Conservation (phyloP, 2,113 vertebrate genomes). For the Channa argus region DNA sequence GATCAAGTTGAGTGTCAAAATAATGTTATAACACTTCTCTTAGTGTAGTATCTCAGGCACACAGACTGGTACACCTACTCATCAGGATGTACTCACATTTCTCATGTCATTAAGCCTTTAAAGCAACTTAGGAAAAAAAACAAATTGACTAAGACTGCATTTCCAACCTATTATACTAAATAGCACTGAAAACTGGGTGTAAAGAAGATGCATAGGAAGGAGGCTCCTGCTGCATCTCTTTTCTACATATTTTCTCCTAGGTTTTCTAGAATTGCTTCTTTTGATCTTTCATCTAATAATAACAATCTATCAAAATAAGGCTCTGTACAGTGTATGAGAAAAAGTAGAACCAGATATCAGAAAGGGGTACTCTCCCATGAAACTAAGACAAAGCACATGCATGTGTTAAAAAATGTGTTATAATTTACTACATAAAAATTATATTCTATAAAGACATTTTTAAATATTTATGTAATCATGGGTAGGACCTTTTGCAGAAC, state of each 20-base stretch:
- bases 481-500: too few relatives aligned
- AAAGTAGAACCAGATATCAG: constrained; percentile 8
- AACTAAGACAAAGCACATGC: constrained; percentile 3
- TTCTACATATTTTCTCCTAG: background rate
- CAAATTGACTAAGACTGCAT: constrained; percentile 52
- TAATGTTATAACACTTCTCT: constrained; percentile 42
- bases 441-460: too few relatives aligned
- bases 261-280: constrained; percentile 40
- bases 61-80: constrained; percentile 41
- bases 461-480: too few relatives aligned
- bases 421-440: too few relatives aligned
- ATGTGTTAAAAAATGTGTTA: constrained; percentile 6
- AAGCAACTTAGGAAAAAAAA: constrained; percentile 32
- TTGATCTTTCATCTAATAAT: constrained; percentile 38
- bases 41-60: constrained; percentile 49
- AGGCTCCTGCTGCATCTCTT: constrained; percentile 8
- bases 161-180: constrained; percentile 25
- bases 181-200: constrained; percentile 40
- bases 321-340: constrained; percentile 3
- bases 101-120: constrained; percentile 47
- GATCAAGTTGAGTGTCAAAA: constrained; percentile 56
- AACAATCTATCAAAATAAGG: constrained; percentile 40
- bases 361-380: constrained; percentile 27
- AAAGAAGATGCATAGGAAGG: constrained; percentile 50
- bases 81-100: constrained; percentile 16